These are phyloP conservation scores for Agrochola lota DNA, from an alignment of 2,888 invertebrate genomes.

Conservation along the genomic window DNA sequence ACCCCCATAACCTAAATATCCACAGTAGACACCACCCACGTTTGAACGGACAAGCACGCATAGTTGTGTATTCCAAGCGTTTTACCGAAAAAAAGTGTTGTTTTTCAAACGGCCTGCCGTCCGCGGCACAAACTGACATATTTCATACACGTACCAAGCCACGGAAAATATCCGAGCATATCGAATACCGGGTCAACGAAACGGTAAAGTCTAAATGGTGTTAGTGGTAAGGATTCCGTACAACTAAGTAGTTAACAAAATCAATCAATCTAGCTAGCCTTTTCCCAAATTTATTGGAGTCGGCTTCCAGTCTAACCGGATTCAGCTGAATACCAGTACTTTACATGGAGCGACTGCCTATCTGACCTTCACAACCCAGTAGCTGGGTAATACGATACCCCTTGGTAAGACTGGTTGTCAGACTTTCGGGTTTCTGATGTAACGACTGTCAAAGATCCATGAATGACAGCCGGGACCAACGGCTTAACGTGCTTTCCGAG, in stretches of 20 bases:
- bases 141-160: slow-evolving; percentile 36
- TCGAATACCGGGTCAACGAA: slow-evolving; percentile 2
- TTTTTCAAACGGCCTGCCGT: slow-evolving; percentile 25
- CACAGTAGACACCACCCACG: slow-evolving; percentile 6
- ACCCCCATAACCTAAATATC: slow-evolving; percentile 3
- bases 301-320: too few species aligned
- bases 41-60: background rate
- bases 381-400: too few species aligned
- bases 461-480: too few species aligned
- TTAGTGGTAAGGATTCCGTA: slow-evolving; percentile 5
- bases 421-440: too few species aligned
- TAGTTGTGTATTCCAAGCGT: slow-evolving; percentile 30
- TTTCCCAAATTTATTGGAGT: too few species aligned
- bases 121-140: slow-evolving; percentile 42
- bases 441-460: too few species aligned
- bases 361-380: too few species aligned
- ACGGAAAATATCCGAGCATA: slow-evolving; percentile 43
- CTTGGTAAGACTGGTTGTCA: too few species aligned
- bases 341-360: too few species aligned
- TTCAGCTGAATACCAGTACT: too few species aligned
- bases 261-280: too few species aligned
- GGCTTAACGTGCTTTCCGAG: too few species aligned
- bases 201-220: slow-evolving; percentile 20
- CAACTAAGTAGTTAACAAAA: background rate
- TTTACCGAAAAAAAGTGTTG: slow-evolving; percentile 25